Evolutionary conservation across 2,113 vertebrate genomes (phyloP).

Genomic region (Rhabdornis inornatus): DNA sequence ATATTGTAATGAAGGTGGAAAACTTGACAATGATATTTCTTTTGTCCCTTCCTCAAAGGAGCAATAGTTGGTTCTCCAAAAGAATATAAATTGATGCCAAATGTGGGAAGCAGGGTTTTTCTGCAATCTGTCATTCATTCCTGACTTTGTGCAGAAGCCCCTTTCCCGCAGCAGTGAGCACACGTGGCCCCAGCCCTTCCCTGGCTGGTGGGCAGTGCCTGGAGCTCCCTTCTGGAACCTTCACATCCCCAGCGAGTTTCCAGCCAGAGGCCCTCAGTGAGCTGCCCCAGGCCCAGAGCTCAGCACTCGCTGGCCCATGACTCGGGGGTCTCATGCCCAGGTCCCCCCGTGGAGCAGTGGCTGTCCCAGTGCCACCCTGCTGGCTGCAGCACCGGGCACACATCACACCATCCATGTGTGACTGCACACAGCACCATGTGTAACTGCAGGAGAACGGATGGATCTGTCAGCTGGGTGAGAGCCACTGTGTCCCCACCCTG

Average conservation of each 20-base stretch:
- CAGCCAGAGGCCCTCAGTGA: not conserved
- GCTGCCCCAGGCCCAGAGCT: not conserved
- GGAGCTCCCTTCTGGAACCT: not conserved
- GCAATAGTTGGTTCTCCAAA: conserved; percentile 30
- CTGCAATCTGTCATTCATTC: not conserved
- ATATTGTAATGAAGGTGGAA: conserved; percentile 75
- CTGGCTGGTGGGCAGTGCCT: not conserved
- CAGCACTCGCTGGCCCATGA: fast-evolving
- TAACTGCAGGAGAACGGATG: too few species aligned
- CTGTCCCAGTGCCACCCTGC: not conserved
- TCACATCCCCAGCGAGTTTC: not conserved
- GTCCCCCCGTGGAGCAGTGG: fast-evolving
- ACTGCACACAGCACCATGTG: too few species aligned
- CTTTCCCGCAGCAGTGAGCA: not conserved
- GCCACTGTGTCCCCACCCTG: too few species aligned
- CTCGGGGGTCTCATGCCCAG: not conserved
- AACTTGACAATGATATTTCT: conserved; percentile 69
- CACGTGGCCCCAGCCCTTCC: not conserved
- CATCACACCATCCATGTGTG: fast-evolving
- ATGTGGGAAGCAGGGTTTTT: not conserved
- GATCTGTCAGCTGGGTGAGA: fast-evolving
- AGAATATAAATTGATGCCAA: conserved; percentile 15
- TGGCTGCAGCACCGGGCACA: not conserved
- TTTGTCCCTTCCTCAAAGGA: conserved; percentile 75
- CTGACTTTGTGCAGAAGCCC: not conserved